Evolutionary conservation across 2,888 invertebrate genomes (phyloP), one percentile per base, ranked within the genome.

Genomic region (Scrobipalpa atriplicella): DNA sequence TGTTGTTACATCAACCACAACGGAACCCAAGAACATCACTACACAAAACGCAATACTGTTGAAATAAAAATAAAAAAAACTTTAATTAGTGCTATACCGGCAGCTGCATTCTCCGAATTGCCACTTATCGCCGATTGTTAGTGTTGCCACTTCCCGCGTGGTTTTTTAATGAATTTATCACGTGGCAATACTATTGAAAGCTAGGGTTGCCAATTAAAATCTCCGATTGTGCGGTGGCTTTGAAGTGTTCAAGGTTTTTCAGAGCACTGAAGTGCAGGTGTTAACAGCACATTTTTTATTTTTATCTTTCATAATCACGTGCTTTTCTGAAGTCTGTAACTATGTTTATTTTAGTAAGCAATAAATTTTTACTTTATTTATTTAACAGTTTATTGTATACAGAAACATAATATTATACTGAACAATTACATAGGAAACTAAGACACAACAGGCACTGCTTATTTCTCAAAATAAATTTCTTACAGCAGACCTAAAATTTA

Each of bases 41-140:
- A 47, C 11, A 13, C 29, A 29, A 29, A 29, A 13, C 47, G n/a
- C 13, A 47, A 9, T 5, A 47, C 47, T 6, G n/a, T 13, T 47
- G 47, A 7, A 6, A 47, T n/a, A 47, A n/a, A 7, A 6, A 47
- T n/a, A 47, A n/a, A 47, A 47, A 47, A 47, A 47, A 81, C 81
- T 79, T 86, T 88, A 88, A 88, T 88, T 88, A 87, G 85, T 76
- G 80, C 78, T 74, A 74, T 78, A 74, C 78, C 79, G 72, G 78
- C 79, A 81, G 78, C 79, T 79, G 77, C 71, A 83, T 81, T 80
- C 75, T 73, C 79, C 81, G 78, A 82, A 86, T 85, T 86, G 85
- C 82, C 86, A 85, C 86, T 87, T 85, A 83, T 74, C 69, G 73
- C 71, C 74, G 69, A 79, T 81, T 80, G 78, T 78, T 68, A 65